Conservation (phyloP, 1,140 invertebrate species). For the Tetragonula clypearis region DNA sequence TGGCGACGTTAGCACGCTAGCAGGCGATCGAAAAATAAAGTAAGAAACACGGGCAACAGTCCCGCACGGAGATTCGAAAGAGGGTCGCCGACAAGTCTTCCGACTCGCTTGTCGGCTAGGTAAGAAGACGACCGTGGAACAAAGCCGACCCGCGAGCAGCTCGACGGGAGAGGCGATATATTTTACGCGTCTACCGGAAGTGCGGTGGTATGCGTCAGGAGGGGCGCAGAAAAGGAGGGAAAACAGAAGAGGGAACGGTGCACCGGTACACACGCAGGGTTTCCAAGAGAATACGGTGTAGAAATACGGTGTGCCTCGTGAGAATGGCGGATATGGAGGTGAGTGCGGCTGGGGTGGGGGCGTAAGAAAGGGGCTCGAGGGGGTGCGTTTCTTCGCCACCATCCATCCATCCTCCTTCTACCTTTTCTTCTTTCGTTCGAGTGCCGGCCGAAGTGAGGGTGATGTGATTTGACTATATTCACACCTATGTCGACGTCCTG, state of each 20-base stretch:
- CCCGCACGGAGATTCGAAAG: conserved; percentile 42
- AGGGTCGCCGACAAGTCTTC: conserved; percentile 47
- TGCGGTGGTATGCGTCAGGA: conserved; percentile 62
- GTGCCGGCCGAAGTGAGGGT: conserved; percentile 61
- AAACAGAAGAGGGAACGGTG: conserved; percentile 42
- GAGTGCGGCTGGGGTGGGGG: neutral
- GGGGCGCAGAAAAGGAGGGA: conserved; percentile 45
- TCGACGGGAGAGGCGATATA: conserved; percentile 55
- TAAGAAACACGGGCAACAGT: neutral
- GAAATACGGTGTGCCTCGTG: conserved; percentile 44
- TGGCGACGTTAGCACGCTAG: neutral
- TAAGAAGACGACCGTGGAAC: conserved; percentile 50
- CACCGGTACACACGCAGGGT: conserved; percentile 53
- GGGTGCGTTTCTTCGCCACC: conserved; percentile 42
- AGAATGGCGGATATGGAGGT: conserved; percentile 51
- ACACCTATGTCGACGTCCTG: conserved; percentile 68
- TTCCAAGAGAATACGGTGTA: conserved; percentile 49
- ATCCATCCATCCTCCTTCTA: conserved; percentile 11
- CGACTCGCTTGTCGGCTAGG: conserved; percentile 41
- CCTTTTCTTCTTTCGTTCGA: conserved; percentile 48
- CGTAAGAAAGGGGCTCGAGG: conserved; percentile 21
- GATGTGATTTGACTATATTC: conserved; percentile 77
- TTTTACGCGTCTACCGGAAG: conserved; percentile 69
- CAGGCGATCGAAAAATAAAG: conserved; percentile 6
- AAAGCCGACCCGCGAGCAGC: conserved; percentile 39